Conservation (phyloP, 2,888 invertebrate species). For the Drosophila fulvimacula region DNA sequence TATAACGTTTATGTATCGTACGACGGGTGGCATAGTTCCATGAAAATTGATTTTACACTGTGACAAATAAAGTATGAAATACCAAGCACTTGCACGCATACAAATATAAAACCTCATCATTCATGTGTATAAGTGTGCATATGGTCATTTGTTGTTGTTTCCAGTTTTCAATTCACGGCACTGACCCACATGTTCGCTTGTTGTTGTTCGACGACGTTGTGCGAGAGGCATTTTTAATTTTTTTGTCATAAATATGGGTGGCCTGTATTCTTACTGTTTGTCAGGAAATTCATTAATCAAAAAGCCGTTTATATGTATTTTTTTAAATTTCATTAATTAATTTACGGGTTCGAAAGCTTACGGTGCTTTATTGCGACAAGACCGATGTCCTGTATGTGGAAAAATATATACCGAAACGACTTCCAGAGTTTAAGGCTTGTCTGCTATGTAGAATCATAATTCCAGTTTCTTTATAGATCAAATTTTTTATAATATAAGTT, state of each 20-base stretch:
- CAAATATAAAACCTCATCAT: slow-evolving; percentile 7
- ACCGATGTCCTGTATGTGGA: too few relatives aligned
- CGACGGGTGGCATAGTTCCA: slow-evolving; percentile 68
- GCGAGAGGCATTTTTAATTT: slow-evolving; percentile 24
- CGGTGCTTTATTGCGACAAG: too few relatives aligned
- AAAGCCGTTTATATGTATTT: slow-evolving; percentile 5
- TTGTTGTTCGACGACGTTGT: slow-evolving; percentile 21
- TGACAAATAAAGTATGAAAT: slow-evolving; percentile 52
- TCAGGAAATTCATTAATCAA: slow-evolving; percentile 52
- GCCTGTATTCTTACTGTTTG: slow-evolving; percentile 19
- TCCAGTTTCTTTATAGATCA: too few relatives aligned
- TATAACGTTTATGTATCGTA: slow-evolving; percentile 50
- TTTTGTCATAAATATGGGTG: slow-evolving; percentile 49
- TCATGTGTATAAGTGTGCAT: slow-evolving; percentile 16
- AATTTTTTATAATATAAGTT: too few relatives aligned
- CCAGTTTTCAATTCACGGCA: slow-evolving; percentile 65
- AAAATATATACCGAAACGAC: neutral
- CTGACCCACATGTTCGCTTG: slow-evolving; percentile 67
- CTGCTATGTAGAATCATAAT: too few relatives aligned
- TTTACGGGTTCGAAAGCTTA: neutral
- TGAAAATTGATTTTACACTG: slow-evolving; percentile 79
- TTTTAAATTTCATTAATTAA: slow-evolving; percentile 28
- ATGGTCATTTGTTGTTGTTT: slow-evolving; percentile 40
- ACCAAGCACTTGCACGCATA: slow-evolving; percentile 2
- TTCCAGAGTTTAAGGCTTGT: neutral